These are phyloP conservation scores for Parnassius orleans DNA, from an alignment of 2,888 invertebrate genomes.

Conservation along the genomic window DNA sequence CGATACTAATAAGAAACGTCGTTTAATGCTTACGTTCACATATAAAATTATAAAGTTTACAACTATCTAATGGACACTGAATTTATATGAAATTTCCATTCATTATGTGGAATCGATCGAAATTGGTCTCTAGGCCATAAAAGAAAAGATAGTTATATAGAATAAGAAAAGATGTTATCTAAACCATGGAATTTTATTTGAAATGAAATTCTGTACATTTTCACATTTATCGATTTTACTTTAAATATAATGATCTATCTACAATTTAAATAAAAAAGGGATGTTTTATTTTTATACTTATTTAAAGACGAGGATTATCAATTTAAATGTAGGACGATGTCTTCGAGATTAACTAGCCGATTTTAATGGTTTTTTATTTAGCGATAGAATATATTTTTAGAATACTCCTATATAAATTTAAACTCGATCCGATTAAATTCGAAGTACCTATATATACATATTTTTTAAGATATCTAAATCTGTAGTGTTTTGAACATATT, in stretches of 20 bases:
- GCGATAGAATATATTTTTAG: too few species aligned
- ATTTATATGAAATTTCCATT: constrained; percentile 20
- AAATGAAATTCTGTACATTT: constrained; percentile 9
- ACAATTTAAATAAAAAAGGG: constrained; percentile 3
- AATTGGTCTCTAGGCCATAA: constrained; percentile 9
- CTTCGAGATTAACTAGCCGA: too few species aligned
- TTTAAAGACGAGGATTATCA: too few species aligned
- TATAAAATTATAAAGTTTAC: constrained; percentile 22
- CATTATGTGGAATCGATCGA: constrained; percentile 11
- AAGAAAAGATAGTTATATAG: constrained; percentile 7
- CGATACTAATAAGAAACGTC: constrained; percentile 19
- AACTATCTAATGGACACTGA: constrained; percentile 18
- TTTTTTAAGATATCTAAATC: too few species aligned
- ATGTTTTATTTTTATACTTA: too few species aligned
- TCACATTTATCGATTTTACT: constrained; percentile 9
- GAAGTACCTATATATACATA: too few species aligned
- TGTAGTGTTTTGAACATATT: too few species aligned
- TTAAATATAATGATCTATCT: not conserved
- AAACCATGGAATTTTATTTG: constrained; percentile 10
- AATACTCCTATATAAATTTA: too few species aligned
- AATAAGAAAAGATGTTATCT: too few species aligned
- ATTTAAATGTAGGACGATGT: too few species aligned
- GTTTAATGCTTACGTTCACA: constrained; percentile 17
- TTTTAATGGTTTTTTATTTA: too few species aligned
- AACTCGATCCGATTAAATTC: too few species aligned